These are phyloP conservation scores for Pseudomyrmex flavicornis DNA, from an alignment of 1,140 invertebrate genomes.

Conservation along the genomic window DNA sequence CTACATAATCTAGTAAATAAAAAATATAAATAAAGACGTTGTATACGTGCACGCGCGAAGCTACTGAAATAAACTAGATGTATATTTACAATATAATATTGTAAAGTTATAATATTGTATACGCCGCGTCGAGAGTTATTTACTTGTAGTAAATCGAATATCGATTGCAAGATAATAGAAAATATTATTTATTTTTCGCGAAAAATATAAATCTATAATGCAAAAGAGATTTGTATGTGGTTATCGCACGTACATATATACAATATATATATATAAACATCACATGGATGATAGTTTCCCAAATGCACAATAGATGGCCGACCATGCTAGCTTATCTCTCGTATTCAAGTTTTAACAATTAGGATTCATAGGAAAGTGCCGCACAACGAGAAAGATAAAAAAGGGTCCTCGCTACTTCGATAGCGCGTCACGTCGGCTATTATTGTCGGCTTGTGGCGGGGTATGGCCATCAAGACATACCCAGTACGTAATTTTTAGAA, in stretches of 20 bases:
- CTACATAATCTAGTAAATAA: too few species aligned
- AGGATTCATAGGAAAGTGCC: constrained; percentile 16
- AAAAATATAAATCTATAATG: too few species aligned
- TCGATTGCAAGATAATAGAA: too few species aligned
- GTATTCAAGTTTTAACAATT: not conserved
- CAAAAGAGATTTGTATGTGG: not conserved
- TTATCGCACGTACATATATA: too few species aligned
- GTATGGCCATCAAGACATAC: constrained; percentile 88
- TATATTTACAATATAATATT: too few species aligned
- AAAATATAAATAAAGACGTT: too few species aligned
- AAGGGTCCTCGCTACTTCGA: constrained; percentile 87
- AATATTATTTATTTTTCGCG: too few species aligned
- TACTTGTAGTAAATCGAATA: too few species aligned
- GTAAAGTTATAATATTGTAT: too few species aligned
- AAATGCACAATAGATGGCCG: constrained; percentile 59
- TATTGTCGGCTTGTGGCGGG: constrained; percentile 78
- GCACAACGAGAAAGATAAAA: constrained; percentile 67
- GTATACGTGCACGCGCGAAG: too few species aligned
- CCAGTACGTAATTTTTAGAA: constrained; percentile 29
- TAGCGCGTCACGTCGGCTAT: constrained; percentile 78
- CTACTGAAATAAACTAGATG: too few species aligned
- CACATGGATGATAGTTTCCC: not conserved
- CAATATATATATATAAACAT: not conserved
- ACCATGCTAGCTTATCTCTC: constrained; percentile 54
- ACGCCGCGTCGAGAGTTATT: too few species aligned